Conservation (phyloP, 2,797 vertebrate species). For the Labroides dimidiatus region DNA sequence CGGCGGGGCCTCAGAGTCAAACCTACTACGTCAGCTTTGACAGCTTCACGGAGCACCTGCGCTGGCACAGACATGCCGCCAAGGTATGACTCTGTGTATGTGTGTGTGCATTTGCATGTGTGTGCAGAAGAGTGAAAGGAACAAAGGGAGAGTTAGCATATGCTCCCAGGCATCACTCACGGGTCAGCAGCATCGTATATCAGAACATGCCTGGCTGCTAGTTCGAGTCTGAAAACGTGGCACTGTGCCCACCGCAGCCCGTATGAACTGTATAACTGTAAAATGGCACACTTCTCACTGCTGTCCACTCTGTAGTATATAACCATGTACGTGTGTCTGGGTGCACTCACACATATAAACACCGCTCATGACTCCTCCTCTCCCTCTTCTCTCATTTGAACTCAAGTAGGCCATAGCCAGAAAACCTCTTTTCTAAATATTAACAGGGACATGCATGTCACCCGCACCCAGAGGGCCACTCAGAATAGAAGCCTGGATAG, state of each 20-base stretch:
- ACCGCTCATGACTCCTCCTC: constrained; percentile 35
- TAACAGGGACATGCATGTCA: constrained; percentile 82
- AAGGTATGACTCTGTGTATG: constrained; percentile 83
- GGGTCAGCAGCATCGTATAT: constrained; percentile 52
- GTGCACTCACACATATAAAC: constrained; percentile 36
- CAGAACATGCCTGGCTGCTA: constrained; percentile 43
- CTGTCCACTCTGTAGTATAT: constrained; percentile 34
- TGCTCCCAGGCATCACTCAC: constrained; percentile 31
- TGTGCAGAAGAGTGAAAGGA: constrained; percentile 12
- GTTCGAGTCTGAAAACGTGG: constrained; percentile 26
- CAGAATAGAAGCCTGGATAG: constrained; percentile 81
- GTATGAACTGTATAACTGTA: constrained; percentile 23
- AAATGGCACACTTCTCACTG: constrained; percentile 32
- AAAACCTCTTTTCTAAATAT: constrained; percentile 84
- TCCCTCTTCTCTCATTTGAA: constrained; percentile 63
- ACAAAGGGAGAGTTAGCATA: constrained; percentile 32
- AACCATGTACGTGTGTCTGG: constrained; percentile 30
- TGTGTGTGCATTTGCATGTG: constrained; percentile 1
- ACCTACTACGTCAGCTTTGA: constrained; percentile 98
- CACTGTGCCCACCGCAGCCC: not conserved
- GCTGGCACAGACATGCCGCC: constrained; percentile 96
- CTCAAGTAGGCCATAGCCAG: constrained; percentile 82
- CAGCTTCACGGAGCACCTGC: constrained; percentile 96
- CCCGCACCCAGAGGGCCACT: constrained; percentile 77
- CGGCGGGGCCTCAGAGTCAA: constrained; percentile 96